Evolutionary conservation across 2,113 vertebrate genomes (phyloP).

Genomic region (Nettapus auritus): DNA sequence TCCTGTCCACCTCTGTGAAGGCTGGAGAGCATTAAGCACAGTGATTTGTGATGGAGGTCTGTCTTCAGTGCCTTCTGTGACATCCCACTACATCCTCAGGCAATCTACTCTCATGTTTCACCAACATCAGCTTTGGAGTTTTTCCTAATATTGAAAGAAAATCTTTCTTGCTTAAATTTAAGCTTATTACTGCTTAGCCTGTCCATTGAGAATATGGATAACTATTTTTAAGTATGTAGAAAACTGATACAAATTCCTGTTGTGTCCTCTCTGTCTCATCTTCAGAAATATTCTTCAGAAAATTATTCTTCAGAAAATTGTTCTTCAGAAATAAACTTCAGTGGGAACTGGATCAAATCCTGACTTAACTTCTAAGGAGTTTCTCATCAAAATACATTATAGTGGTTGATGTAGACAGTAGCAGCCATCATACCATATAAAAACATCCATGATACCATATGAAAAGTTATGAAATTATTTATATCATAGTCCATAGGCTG

Average conservation of each 20-base stretch:
- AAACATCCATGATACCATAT: neutral
- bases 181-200: neutral
- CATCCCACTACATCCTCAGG: accelerated
- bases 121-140: neutral
- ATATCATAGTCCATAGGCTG: neutral
- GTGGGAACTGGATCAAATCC: neutral
- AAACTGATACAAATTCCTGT: neutral
- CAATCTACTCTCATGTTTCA: neutral
- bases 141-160: neutral
- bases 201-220: neutral
- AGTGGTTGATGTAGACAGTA: neutral
- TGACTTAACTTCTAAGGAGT: neutral
- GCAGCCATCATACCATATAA: neutral
- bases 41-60: neutral
- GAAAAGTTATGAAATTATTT: neutral
- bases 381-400: neutral
- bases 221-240: neutral
- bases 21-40: neutral
- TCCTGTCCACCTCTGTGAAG: neutral
- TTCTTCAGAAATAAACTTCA: neutral
- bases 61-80: neutral
- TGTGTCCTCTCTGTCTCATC: neutral
- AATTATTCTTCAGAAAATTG: no score
- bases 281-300: neutral
- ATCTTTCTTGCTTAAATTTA: neutral